A percentile compares a stretch with the other conserved stretches of the same genome.
phyloP scores from a whole-genome alignment of 2,113 vertebrate species.

The Oryzias javanicus region DNA sequence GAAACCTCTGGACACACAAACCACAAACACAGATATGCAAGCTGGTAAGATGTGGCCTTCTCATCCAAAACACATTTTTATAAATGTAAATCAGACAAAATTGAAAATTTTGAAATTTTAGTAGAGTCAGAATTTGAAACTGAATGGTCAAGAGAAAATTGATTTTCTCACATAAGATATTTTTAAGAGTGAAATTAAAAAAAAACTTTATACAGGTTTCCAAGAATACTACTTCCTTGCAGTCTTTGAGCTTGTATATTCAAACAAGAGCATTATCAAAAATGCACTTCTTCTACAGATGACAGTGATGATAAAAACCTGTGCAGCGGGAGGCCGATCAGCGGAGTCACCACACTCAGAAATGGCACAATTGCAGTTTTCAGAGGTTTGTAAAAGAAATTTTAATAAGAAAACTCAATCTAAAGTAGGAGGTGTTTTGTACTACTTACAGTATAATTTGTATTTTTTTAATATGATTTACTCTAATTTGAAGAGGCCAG shows the following conservation, averaged over 20 bases:
- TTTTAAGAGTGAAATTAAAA: too few relatives aligned
- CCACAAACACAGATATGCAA: slow-evolving; percentile 49
- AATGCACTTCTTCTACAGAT: slow-evolving; percentile 51
- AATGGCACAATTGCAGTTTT: slow-evolving; percentile 91
- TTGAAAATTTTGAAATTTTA: background rate
- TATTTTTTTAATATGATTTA: too few relatives aligned
- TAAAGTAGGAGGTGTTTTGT: too few relatives aligned
- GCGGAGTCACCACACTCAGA: slow-evolving; percentile 83
- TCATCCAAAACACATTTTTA: background rate
- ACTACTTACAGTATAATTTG: too few relatives aligned
- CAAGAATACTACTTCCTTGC: too few relatives aligned
- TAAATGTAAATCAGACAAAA: background rate
- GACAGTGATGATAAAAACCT: slow-evolving; percentile 83
- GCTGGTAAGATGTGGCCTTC: slow-evolving; percentile 50
- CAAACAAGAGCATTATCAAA: background rate
- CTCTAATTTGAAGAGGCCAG: too few relatives aligned
- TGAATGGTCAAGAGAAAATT: too few relatives aligned
- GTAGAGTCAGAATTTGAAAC: too few relatives aligned
- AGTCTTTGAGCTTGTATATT: background rate
- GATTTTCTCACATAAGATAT: too few relatives aligned
- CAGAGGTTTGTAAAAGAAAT: slow-evolving; percentile 79
- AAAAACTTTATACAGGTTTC: too few relatives aligned
- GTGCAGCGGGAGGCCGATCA: slow-evolving; percentile 84
- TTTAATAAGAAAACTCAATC: too few relatives aligned
- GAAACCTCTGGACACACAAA: slow-evolving; percentile 39